Evolutionary conservation across 2,888 invertebrate genomes (phyloP).

Genomic region (Drosophila fungiperda): DNA sequence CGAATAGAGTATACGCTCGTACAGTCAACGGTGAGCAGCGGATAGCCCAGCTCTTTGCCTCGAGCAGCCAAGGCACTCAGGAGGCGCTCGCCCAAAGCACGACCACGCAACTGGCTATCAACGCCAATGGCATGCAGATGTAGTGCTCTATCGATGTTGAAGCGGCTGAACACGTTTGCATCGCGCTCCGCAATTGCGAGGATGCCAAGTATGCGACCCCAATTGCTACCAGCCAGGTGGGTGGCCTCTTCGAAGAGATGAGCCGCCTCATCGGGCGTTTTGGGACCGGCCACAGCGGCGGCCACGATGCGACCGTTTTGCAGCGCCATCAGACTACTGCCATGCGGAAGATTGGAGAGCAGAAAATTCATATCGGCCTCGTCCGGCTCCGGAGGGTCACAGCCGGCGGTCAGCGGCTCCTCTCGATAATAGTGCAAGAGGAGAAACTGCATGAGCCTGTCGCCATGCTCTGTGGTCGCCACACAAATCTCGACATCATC

Average conservation of each 20-base stretch:
- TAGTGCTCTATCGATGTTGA: conserved; percentile 64
- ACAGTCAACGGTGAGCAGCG: conserved; percentile 79
- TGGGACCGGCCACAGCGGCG: conserved; percentile 79
- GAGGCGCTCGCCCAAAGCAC: conserved; percentile 73
- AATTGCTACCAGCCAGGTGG: conserved; percentile 69
- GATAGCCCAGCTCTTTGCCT: conserved; percentile 65
- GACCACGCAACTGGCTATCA: conserved; percentile 73
- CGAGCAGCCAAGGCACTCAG: conserved; percentile 60
- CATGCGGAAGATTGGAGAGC: conserved; percentile 69
- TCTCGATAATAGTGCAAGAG: conserved; percentile 79
- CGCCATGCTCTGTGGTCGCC: conserved; percentile 59
- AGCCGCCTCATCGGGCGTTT: conserved; percentile 61
- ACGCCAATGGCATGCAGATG: conserved; percentile 82
- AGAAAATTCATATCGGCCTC: conserved; percentile 75
- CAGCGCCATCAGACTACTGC: conserved; percentile 72
- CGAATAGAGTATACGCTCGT: conserved; percentile 80
- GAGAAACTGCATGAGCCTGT: conserved; percentile 75
- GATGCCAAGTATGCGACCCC: conserved; percentile 75
- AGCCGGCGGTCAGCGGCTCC: conserved; percentile 81
- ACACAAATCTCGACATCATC: conserved; percentile 58
- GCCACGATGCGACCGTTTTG: conserved; percentile 67
- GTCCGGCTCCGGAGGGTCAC: conserved; percentile 70
- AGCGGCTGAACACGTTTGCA: conserved; percentile 76
- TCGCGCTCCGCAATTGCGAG: conserved; percentile 73
- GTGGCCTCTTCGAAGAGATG: conserved; percentile 66